Evolutionary conservation across 2,888 invertebrate species (phyloP).

Genomic region (Protonemura montana): DNA sequence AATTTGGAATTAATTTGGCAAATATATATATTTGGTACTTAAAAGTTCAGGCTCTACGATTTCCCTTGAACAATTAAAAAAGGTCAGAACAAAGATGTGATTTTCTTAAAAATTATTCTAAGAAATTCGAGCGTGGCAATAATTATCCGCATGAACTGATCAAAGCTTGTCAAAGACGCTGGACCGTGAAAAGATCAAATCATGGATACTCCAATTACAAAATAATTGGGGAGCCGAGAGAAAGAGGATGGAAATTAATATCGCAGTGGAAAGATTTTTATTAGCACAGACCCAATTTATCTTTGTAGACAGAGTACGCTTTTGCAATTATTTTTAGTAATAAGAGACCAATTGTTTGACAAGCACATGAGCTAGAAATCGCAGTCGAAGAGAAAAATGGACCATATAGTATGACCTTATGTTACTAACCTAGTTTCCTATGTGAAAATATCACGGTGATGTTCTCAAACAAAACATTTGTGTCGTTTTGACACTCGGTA

Average conservation of each 20-base stretch:
- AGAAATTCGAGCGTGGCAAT: background rate
- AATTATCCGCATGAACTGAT: background rate
- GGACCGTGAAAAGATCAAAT: background rate
- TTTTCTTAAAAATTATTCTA: background rate
- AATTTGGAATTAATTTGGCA: too few relatives aligned
- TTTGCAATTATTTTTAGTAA: background rate
- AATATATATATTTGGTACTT: too few relatives aligned
- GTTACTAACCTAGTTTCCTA: background rate
- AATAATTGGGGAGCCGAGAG: background rate
- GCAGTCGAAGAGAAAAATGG: background rate
- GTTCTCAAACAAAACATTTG: background rate
- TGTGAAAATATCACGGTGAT: background rate
- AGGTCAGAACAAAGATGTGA: background rate
- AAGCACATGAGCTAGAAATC: background rate
- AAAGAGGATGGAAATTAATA: background rate
- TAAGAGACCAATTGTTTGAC: background rate
- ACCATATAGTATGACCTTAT: background rate
- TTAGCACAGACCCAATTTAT: background rate
- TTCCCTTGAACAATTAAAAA: background rate
- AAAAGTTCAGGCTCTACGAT: background rate
- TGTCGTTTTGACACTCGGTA: background rate
- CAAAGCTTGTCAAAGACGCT: background rate
- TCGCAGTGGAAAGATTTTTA: background rate
- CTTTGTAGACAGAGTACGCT: background rate
- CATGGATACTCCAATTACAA: background rate